Percentiles rank a stretch among this genome's conserved stretches.
Conservation (phyloP, 2,888 invertebrate genomes). For the Polymixis lichenea region DNA sequence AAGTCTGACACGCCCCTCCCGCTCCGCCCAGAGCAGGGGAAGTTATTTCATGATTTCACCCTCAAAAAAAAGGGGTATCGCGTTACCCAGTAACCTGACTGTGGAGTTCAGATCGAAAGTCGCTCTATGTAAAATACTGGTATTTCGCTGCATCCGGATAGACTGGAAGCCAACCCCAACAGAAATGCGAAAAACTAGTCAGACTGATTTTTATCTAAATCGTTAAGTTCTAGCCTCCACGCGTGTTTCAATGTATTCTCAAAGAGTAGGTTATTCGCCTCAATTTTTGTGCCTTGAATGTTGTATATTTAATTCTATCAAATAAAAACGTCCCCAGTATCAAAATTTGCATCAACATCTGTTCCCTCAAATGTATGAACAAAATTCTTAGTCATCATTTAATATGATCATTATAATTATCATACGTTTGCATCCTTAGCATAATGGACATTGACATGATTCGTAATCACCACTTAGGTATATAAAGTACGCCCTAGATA, state of each 20-base stretch:
- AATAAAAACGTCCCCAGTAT: neutral
- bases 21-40: no score
- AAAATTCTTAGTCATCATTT: neutral
- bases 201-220: neutral
- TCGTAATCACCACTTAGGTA: constrained; percentile 1
- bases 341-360: neutral
- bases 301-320: neutral
- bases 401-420: neutral
- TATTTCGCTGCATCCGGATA: neutral
- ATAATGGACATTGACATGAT: neutral
- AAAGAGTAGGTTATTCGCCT: no score
- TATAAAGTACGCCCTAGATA: neutral
- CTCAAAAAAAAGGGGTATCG: neutral
- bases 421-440: constrained; percentile 6
- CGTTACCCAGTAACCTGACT: neutral
- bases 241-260: no score
- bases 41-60: no score
- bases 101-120: neutral
- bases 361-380: neutral
- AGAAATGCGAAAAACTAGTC: neutral
- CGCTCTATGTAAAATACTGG: neutral
- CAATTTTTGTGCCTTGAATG: neutral
- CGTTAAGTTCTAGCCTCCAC: neutral
- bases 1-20: no score
- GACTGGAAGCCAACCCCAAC: neutral